A percentile compares a stretch with the other conserved stretches of the same genome.
Evolutionary conservation across 2,113 vertebrate species (phyloP).

Genomic region (Eulemur rufifrons): DNA sequence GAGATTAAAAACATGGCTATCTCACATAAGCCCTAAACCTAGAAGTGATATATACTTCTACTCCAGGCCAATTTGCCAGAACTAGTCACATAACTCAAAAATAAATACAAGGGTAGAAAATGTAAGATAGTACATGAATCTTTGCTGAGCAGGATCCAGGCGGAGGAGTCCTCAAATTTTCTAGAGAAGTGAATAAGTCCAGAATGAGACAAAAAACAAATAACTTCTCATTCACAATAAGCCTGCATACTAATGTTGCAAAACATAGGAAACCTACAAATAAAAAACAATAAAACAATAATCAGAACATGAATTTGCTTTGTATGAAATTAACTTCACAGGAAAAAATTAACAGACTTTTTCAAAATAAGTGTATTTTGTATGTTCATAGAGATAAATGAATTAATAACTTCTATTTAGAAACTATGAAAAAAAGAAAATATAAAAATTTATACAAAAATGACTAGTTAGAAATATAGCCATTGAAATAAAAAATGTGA

Average conservation of each 20-base stretch:
- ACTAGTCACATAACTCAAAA: not conserved
- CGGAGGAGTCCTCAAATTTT: not conserved
- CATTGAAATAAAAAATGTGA: not conserved
- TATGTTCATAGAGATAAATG: not conserved
- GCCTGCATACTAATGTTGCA: not conserved
- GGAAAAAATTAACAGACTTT: not conserved
- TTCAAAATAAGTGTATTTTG: not conserved
- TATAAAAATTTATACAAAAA: conserved; percentile 28
- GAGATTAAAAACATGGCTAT: not conserved
- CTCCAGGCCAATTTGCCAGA: not conserved
- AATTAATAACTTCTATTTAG: not conserved
- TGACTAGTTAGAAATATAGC: not conserved
- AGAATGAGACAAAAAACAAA: not conserved
- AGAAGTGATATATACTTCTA: not conserved
- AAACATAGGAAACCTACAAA: not conserved
- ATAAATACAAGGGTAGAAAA: not conserved
- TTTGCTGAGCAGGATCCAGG: not conserved
- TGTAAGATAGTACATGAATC: not conserved
- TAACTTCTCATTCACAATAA: not conserved
- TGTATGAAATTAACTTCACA: not conserved
- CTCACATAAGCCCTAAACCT: not conserved
- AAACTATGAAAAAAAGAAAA: conserved; percentile 24
- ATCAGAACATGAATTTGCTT: not conserved
- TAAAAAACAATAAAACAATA: not conserved
- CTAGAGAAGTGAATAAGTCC: not conserved